Evolutionary conservation across 64 coral and sea anemone genomes (phyloP).

Genomic region (Anthopleura sola): DNA sequence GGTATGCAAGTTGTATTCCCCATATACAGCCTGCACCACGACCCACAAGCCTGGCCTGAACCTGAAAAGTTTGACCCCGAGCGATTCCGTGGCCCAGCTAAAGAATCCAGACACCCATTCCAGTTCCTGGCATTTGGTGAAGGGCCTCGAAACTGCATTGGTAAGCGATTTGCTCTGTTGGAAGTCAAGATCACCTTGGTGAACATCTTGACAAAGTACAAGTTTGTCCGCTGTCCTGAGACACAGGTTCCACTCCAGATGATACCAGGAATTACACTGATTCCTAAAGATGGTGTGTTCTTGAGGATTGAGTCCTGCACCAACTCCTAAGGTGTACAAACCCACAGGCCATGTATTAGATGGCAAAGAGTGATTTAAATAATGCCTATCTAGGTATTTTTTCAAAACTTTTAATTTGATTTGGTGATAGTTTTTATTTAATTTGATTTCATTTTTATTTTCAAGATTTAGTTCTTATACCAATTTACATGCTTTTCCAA

Average conservation of each 20-base stretch:
- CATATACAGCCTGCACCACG: slow-evolving; percentile 46
- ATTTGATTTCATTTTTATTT: too few relatives aligned
- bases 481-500: too few relatives aligned
- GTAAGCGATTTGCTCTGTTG: slow-evolving; percentile 49
- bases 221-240: slow-evolving; percentile 46
- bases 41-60: slow-evolving; percentile 53
- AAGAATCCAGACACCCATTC: slow-evolving; percentile 47
- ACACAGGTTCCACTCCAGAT: slow-evolving; percentile 49
- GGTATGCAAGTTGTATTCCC: slow-evolving; percentile 51
- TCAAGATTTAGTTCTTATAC: too few relatives aligned
- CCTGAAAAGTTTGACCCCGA: slow-evolving; percentile 66
- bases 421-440: too few relatives aligned
- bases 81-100: slow-evolving; percentile 51
- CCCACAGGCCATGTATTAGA: too few relatives aligned
- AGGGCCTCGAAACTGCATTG: slow-evolving; percentile 53
- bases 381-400: too few relatives aligned
- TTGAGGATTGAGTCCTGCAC: slow-evolving; percentile 27
- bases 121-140: slow-evolving; percentile 52
- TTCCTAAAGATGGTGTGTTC: slow-evolving; percentile 27
- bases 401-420: too few relatives aligned
- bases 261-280: slow-evolving; percentile 9
- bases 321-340: too few relatives aligned
- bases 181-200: slow-evolving; percentile 54
- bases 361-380: too few relatives aligned
- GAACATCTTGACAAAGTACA: slow-evolving; percentile 39